A percentile compares a stretch with the other conserved stretches of the same genome.
These are phyloP conservation scores for Merluccius polli DNA, from an alignment of 2,797 vertebrate species.

Conservation along the genomic window DNA sequence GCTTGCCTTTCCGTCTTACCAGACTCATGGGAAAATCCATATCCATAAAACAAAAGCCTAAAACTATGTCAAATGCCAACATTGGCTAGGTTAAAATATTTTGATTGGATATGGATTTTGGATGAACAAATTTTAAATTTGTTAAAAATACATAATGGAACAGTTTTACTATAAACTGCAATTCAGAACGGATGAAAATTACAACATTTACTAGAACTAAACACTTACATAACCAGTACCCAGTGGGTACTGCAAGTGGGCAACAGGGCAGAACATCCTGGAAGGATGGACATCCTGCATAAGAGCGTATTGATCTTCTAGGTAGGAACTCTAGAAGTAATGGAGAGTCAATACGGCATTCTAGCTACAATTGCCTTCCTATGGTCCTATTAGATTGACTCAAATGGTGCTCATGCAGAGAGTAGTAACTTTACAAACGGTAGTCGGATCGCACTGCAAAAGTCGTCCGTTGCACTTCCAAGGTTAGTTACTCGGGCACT, in stretches of 20 bases:
- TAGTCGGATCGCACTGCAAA: not conserved
- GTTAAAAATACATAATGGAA: not conserved
- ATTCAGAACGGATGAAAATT: not conserved
- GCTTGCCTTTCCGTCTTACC: not conserved
- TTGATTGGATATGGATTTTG: not conserved
- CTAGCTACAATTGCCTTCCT: constrained; percentile 23
- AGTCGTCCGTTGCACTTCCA: not conserved
- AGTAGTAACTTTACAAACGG: not conserved
- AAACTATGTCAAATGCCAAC: not conserved
- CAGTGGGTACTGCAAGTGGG: too few relatives aligned
- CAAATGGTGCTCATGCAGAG: not conserved
- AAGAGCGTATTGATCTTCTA: constrained; percentile 22
- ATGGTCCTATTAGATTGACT: constrained; percentile 22
- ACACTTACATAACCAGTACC: too few relatives aligned
- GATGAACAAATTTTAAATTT: not conserved
- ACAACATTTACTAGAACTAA: not conserved
- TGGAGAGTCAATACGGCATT: constrained; percentile 27
- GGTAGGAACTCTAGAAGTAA: constrained; percentile 1
- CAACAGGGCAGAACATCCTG: too few relatives aligned
- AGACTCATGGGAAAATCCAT: not conserved
- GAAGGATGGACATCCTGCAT: constrained; percentile 6
- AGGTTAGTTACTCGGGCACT: not conserved
- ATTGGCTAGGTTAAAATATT: not conserved
- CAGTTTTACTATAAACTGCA: not conserved
- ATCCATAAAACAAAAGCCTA: not conserved